Base-by-base conservation (phyloP, 2,888 invertebrate genomes). In the Himalopsyche japonica region DNA sequence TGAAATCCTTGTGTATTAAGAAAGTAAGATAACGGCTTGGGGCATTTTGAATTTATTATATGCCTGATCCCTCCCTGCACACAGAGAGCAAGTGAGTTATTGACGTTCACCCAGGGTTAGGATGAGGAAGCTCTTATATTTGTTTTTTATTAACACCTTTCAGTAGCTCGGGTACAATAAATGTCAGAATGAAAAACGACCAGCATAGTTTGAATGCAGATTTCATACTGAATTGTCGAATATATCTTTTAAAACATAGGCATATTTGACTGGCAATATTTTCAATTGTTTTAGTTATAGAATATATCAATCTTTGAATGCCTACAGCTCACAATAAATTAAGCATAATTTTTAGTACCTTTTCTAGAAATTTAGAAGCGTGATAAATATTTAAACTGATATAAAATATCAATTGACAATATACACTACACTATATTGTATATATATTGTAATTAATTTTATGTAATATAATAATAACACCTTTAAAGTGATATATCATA, bases 91-190 rank as follows among this genome's bases (percentile, higher is more conserved):
- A 37, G 82, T 86, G 86, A 86, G 83, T 85, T 85, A 86, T 85
- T 82, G 86, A 84, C 84, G 79, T 81, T 80, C 82, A 78, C 82
- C 34, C 85, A 79, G 86, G 82, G 80, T 81, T 84, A 84, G 82
- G 79, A 77, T 79, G 80, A 83, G 78, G 80, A 80, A 79, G 82
- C 83, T 78, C 85, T 85, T 86, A 86, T 86, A 86, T 86, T 86
- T 86, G 86, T 86, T 86, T 86, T 85, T 85, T 86, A 86, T 86
- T 86, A 86, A 86, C 86, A 86, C 85, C 85, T 85, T 81, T 84
- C 84, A 78, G 81, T 79, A 82, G 81, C 85, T 82, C 78, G 85
- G 85, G 86, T 79, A 86, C 85, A 86, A 86, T 86, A 86, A 86
- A 86, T 78, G 86, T 86, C 86, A 85, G 86, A 64, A 84, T 86